A percentile compares a stretch with the other conserved stretches of the same genome.
Evolutionary conservation across 2,797 vertebrate genomes (phyloP).

Genomic region (Apodemus agrarius): DNA sequence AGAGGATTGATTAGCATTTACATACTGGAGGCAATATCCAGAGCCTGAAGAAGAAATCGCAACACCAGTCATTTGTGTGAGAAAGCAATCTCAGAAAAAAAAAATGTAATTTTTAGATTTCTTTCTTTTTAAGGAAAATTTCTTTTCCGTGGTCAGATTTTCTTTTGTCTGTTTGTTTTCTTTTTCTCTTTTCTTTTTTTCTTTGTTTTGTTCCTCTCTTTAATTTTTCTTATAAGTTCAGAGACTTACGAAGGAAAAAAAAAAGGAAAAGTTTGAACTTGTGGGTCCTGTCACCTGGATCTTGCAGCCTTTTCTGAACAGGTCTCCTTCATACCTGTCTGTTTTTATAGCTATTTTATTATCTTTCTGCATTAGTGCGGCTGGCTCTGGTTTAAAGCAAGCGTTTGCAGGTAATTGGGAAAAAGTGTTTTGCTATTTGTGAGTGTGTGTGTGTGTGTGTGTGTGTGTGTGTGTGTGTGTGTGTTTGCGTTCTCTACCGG

Average conservation of each 20-base stretch:
- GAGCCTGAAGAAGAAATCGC: constrained; percentile 84
- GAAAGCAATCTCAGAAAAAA: constrained; percentile 80
- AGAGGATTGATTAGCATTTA: constrained; percentile 90
- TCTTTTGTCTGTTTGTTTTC: constrained; percentile 60
- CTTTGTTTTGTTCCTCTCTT: neutral
- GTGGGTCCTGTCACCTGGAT: constrained; percentile 82
- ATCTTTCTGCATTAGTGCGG: constrained; percentile 83
- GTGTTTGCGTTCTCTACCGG: constrained; percentile 69
- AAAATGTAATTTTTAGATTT: constrained; percentile 74
- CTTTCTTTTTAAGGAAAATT: constrained; percentile 59
- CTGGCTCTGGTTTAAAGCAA: constrained; percentile 86
- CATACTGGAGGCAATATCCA: constrained; percentile 88
- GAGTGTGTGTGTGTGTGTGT: constrained; percentile 77
- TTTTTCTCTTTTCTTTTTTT: constrained; percentile 11
- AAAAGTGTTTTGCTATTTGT: constrained; percentile 80
- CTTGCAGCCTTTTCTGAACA: constrained; percentile 81
- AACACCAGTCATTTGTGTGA: constrained; percentile 85
- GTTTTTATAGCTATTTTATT: constrained; percentile 84
- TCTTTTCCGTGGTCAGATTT: constrained; percentile 68
- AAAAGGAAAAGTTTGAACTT: constrained; percentile 84
- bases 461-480: constrained; percentile 78
- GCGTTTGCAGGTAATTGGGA: constrained; percentile 87
- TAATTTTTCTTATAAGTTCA: constrained; percentile 80
- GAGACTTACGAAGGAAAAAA: constrained; percentile 64
- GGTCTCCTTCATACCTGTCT: constrained; percentile 83